Evolutionary conservation across 2,797 vertebrate genomes (phyloP).

Genomic region (Falco concolor): DNA sequence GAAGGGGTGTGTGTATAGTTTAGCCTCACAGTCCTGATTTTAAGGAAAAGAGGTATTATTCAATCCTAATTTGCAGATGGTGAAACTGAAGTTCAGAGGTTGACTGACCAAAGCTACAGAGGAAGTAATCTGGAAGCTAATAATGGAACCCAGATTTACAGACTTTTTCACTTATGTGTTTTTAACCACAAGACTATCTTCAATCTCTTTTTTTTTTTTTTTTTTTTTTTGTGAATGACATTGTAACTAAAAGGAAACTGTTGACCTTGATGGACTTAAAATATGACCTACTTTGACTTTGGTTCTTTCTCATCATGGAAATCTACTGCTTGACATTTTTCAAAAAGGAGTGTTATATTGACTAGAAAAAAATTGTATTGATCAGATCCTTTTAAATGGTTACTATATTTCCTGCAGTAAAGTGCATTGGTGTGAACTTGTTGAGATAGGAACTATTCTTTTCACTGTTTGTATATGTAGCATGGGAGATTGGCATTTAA

Average conservation of each 20-base stretch:
- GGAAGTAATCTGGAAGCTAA: slow-evolving; percentile 9
- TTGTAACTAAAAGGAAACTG: neutral
- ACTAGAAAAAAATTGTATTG: neutral
- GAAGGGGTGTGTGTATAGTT: neutral
- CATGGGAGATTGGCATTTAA: neutral
- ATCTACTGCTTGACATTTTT: neutral
- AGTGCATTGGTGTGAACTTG: neutral
- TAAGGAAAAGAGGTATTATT: neutral
- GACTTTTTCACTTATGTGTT: neutral
- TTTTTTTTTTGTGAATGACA: neutral
- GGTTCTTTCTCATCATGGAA: neutral
- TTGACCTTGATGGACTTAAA: slow-evolving; percentile 1
- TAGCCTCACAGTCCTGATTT: neutral
- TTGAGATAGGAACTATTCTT: neutral
- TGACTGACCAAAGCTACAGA: neutral
- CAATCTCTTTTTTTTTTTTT: neutral
- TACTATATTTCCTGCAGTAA: neutral
- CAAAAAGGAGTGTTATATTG: neutral
- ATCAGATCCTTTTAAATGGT: neutral
- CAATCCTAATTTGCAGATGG: neutral
- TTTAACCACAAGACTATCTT: neutral
- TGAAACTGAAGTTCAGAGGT: neutral
- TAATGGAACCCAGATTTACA: slow-evolving; percentile 17
- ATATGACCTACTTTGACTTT: neutral
- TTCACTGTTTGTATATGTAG: neutral